These are phyloP conservation scores for Formica selysi DNA, from an alignment of 1,140 invertebrate genomes.

Conservation along the genomic window DNA sequence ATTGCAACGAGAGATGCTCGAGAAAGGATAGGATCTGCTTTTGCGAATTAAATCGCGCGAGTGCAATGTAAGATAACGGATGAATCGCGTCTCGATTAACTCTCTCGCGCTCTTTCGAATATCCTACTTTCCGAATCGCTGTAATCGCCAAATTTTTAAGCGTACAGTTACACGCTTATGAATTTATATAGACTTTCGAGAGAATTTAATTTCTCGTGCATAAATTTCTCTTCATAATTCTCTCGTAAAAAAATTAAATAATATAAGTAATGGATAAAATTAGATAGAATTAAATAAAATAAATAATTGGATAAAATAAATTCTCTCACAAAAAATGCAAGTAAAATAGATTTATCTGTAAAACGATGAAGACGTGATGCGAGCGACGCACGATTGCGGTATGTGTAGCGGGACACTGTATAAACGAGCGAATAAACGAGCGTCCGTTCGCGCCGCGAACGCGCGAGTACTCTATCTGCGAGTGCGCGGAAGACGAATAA, in stretches of 20 bases:
- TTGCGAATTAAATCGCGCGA: slow-evolving; percentile 5
- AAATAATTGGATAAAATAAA: no score
- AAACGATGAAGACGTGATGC: slow-evolving; percentile 34
- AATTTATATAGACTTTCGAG: background rate
- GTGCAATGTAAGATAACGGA: slow-evolving; percentile 41
- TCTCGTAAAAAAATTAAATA: no score
- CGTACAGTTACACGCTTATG: background rate
- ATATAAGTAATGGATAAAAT: no score
- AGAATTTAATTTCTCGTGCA: background rate
- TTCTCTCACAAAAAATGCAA: no score
- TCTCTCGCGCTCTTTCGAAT: background rate
- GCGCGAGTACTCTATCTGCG: slow-evolving; percentile 44
- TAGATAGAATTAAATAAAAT: no score
- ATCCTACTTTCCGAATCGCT: slow-evolving; percentile 33
- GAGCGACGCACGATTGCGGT: slow-evolving; percentile 16
- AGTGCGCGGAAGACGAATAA: slow-evolving; percentile 45
- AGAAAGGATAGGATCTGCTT: slow-evolving; percentile 6
- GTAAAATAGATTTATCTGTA: background rate
- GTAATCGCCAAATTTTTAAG: background rate
- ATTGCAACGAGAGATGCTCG: slow-evolving; percentile 38
- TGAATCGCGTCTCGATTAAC: slow-evolving; percentile 17
- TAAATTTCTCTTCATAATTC: background rate
- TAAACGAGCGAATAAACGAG: slow-evolving; percentile 23
- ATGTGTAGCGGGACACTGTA: slow-evolving; percentile 32
- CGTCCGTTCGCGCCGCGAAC: background rate